Evolutionary conservation across 2,113 vertebrate species (phyloP).

Genomic region (Pithys albifrons): DNA sequence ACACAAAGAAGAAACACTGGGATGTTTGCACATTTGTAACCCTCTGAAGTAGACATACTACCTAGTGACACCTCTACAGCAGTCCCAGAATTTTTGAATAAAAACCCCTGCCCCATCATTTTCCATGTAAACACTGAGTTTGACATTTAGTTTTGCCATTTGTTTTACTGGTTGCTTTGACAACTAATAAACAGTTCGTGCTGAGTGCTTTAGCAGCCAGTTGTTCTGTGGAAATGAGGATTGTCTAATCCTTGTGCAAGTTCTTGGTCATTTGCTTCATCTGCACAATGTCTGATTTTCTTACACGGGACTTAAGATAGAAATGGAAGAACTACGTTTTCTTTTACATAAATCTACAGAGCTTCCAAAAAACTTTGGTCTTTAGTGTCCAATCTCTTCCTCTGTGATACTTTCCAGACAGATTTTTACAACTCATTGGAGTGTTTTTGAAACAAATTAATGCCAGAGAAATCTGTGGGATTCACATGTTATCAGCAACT

Average conservation of each 20-base stretch:
- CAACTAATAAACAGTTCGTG: conserved; percentile 62
- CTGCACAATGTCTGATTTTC: neutral
- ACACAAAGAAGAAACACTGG: neutral
- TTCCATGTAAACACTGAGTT: conserved; percentile 64
- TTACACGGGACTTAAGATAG: neutral
- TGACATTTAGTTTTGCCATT: conserved; percentile 62
- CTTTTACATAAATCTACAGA: neutral
- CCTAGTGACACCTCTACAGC: neutral
- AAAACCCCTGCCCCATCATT: neutral
- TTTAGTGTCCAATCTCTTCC: neutral
- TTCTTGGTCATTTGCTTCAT: conserved; percentile 22
- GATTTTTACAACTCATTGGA: neutral
- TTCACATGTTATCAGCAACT: neutral
- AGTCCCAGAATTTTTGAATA: conserved; percentile 28
- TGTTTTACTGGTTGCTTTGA: conserved; percentile 70
- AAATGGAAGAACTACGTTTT: neutral
- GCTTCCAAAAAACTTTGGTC: neutral
- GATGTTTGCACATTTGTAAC: neutral
- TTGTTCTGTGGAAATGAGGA: conserved; percentile 20
- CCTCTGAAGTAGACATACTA: neutral
- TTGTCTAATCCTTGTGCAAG: conserved; percentile 27
- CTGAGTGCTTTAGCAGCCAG: conserved; percentile 59
- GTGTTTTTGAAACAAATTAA: neutral
- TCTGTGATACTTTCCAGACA: neutral
- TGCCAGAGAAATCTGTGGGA: neutral